Conservation (phyloP, 30 jellyfish, hydroid and myxozoan genomes). For the Mastigias papua region DNA sequence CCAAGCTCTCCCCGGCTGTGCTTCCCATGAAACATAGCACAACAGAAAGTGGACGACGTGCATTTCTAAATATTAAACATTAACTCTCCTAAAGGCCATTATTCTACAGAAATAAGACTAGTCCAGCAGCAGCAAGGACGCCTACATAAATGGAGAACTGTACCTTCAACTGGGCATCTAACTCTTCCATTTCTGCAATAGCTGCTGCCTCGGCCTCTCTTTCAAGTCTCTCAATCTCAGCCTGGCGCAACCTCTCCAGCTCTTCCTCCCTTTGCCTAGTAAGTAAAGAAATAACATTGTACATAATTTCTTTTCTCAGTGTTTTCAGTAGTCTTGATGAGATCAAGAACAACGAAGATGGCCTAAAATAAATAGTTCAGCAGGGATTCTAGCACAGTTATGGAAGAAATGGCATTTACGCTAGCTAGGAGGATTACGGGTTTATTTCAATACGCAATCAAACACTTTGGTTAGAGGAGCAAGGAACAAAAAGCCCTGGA, state of each 20-base stretch:
- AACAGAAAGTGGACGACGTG: too few species aligned
- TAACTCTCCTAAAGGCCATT: too few species aligned
- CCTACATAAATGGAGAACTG: neutral
- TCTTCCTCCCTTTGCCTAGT: conserved; percentile 74
- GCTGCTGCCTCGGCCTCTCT: conserved; percentile 98
- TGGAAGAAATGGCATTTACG: neutral
- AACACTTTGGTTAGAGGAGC: neutral
- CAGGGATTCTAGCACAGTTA: neutral
- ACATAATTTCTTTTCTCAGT: neutral
- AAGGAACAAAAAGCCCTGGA: neutral
- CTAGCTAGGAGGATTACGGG: neutral
- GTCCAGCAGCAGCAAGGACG: too few species aligned
- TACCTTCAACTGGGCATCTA: conserved; percentile 96
- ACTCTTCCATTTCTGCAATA: conserved; percentile 92
- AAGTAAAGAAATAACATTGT: neutral
- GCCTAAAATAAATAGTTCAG: neutral
- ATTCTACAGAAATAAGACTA: too few species aligned
- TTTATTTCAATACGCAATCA: neutral
- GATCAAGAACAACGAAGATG: neutral
- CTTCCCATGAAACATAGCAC: too few species aligned
- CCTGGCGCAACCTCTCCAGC: conserved; percentile 78
- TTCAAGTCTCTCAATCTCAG: conserved; percentile 89
- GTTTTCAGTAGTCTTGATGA: neutral
- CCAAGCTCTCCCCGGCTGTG: too few species aligned
- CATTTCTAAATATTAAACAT: too few species aligned